Base-by-base conservation (phyloP, 2,113 vertebrate genomes). In the Lophochroa leadbeateri region DNA sequence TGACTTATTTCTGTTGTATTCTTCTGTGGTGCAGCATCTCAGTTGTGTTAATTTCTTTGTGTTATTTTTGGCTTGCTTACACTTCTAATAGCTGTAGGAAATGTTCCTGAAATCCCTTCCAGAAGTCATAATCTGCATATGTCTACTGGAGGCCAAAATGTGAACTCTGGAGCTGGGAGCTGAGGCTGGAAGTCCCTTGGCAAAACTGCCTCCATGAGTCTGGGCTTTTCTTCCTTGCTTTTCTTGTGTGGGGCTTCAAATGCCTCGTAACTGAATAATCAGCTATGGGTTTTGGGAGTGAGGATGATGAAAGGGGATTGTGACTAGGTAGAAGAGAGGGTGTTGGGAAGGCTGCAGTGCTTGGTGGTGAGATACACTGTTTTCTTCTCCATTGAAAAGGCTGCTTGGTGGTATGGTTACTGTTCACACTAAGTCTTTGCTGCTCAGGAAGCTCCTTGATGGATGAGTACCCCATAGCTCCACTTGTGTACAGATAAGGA, bases 251-350 rank as follows among this genome's bases (percentile, higher is more conserved):
- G 21, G 50, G 17, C 49, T 69, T 31, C 49, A 15, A 6, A 12
- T 16, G 11, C n/a, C n/a, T 53, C 0, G 0, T 27, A 17, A 29
- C 20, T 17, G 5, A 33, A 39, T 43, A 24, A 17, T 3, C 0
- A 1, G 12, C 43, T 53, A 7, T 50, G n/a, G 11, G 5, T 39
- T 55, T 31, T 1, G 52, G 47, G 76, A 50, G 5, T 2, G 8
- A 52, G 52, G 44, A 41, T 31, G 14, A 12, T 10, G 13, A 8
- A 29, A 68, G 60, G 24, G 46, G 39, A 2, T 16, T 20, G 58
- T 57, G 50, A 37, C 35, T 50, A 35, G 16, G 25, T 41, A 23
- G 58, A 14, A 27, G 47, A 8, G 78, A 31, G 55, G 18, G 27
- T 17, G 49, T 43, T 49, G 53, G 8, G 25, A 17, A n/a, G 41